These are phyloP conservation scores for Labroides dimidiatus DNA, from an alignment of 2,797 vertebrate genomes.

Conservation along the genomic window DNA sequence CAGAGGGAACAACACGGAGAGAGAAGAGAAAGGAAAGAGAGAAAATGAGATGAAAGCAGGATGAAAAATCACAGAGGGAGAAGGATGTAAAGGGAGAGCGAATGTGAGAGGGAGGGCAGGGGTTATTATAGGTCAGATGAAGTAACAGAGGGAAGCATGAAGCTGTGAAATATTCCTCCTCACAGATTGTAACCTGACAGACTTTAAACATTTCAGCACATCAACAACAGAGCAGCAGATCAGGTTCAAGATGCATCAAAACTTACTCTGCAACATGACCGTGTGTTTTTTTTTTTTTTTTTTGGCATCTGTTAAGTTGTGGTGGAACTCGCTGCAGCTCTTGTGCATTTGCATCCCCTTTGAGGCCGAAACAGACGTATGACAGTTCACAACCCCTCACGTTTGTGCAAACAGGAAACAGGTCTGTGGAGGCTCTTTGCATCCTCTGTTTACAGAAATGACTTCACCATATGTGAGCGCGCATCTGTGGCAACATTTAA, in stretches of 20 bases:
- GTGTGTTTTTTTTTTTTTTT: too few species aligned
- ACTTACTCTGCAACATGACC: background rate
- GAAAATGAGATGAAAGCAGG: background rate
- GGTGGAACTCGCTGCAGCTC: constrained; percentile 5
- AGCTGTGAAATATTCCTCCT: constrained; percentile 26
- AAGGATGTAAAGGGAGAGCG: constrained; percentile 10
- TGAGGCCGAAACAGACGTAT: constrained; percentile 6
- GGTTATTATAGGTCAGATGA: constrained; percentile 63
- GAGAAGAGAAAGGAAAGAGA: background rate
- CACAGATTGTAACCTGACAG: constrained; percentile 14
- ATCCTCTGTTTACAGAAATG: constrained; percentile 38
- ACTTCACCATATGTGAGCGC: constrained; percentile 52
- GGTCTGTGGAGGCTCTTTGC: constrained; percentile 29
- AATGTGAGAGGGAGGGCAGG: constrained; percentile 23
- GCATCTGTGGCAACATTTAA: constrained; percentile 31
- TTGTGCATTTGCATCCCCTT: constrained; percentile 8
- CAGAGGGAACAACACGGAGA: background rate
- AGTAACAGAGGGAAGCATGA: constrained; percentile 19
- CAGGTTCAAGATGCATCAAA: constrained; percentile 2
- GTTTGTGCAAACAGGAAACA: constrained; percentile 33
- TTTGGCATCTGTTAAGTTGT: background rate
- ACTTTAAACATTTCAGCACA: too few species aligned
- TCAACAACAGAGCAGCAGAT: constrained; percentile 4
- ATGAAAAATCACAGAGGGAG: background rate
- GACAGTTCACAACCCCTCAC: constrained; percentile 2